Evolutionary conservation across 2,797 vertebrate genomes (phyloP), one percentile per base, ranked within the genome.

Genomic region (Spheniscus humboldti): DNA sequence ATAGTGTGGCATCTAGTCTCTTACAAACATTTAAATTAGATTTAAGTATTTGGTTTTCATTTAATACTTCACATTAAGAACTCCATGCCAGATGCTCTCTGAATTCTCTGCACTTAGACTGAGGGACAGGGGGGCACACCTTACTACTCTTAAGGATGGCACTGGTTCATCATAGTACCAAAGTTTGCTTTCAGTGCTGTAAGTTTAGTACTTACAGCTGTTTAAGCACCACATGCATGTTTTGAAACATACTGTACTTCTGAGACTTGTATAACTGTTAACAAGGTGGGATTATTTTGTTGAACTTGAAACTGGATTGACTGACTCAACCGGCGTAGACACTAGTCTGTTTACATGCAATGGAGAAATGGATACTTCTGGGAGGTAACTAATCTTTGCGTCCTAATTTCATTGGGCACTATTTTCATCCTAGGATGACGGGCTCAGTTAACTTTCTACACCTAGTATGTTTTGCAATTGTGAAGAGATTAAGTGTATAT

Each of bases 121-220:
- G 16, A 6, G 4, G 13, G 28, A 4, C 0, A 1, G 5, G 20
- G 13, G 43, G 7, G 12, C 18, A 60, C 75, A 37, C 28, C 7
- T 53, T 73, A 68, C 24, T 57, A 7, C 24, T 50, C 6, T 30
- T 55, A 33, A 66, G 30, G 37, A 18, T 24, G 45, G 39, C 24
- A 35, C 35, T 35, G n/a, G n/a, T 25, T 59, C 57, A 25, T 25
- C n/a, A 25, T 25, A 57, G n/a, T 66, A 48, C 52, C 11, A 27
- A 37, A 90, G 23, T 53, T 94, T 63, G 60, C 35, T 83, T 82
- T 48, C 31, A 52, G 23, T 82, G 30, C 27, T 82, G 9, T 69
- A 39, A 74, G 24, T 74, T 76, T 67, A 71, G 28, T 48, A 41
- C n/a, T 80, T 89, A 67, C 9, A 81, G 53, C 47, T 80, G 43